Evolutionary conservation across 1,140 invertebrate species (phyloP), one percentile per base, ranked within the genome.

Genomic region (Gryon sp.): DNA sequence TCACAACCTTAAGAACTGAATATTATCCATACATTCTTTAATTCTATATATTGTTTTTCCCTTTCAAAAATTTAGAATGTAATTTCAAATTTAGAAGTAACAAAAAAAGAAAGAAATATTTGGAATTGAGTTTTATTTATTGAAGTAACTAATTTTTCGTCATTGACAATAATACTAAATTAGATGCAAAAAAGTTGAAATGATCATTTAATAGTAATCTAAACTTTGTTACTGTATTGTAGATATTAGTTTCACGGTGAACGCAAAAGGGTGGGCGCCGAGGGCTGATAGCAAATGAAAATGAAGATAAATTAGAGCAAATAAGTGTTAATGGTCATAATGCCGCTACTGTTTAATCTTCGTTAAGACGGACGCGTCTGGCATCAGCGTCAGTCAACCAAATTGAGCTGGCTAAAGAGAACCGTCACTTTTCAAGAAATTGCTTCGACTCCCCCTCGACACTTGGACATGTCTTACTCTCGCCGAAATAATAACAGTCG

Each of bases 221-320:
- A 38, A 60, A 53, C 8, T 75, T 60, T 19, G 15, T 22, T 12
- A 36, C 52, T 11, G 24, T 52, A 53, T 62, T 28, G 15, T 38
- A 38, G 30, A 53, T 70, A 70, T 70, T 70, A 62, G 55, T 60
- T 70, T 70, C 36, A 36, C 57, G 32, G 36, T 65, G 50, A 26
- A 45, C 48, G 63, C 19, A 32, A 60, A 63, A 18, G 59, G 70
- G 38, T 28, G 65, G 19, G 6, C 8, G 14, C 3, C 65, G 43
- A 63, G 53, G 65, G 46, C 40, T 75, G 69, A 62, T 59, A 57
- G 69, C 65, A 32, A 62, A 73, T 78, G 65, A 69, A 79, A 82
- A 82, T 76, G 77, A 82, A 79, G 81, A 82, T 80, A 78, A 80
- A 82, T 82, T 82, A 75, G 79, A 79, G 75, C 76, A 79, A 82